Percentiles rank a stretch among this genome's conserved stretches.
phyloP scores from a whole-genome alignment of 37 sponge, comb jelly and placozoan species.

The Chondrilla cf. caribensis region DNA sequence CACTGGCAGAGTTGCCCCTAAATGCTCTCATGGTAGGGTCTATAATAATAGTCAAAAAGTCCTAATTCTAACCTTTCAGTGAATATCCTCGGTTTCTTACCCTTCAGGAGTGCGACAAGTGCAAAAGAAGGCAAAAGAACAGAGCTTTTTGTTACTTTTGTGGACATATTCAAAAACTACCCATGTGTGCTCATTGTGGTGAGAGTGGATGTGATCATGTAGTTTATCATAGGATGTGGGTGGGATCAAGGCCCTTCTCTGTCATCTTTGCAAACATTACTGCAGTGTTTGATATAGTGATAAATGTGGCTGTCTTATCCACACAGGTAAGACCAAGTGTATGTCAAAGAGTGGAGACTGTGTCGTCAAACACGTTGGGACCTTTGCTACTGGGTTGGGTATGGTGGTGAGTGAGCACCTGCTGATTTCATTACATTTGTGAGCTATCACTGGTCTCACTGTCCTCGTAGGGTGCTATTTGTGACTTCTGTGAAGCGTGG shows the following conservation, averaged over 20 bases:
- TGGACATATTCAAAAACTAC: conserved; percentile 73
- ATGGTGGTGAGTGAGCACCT: conserved; percentile 70
- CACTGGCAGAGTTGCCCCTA: conserved; percentile 66
- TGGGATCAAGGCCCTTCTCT: no score
- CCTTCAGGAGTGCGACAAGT: conserved; percentile 88
- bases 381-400: conserved; percentile 78
- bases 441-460: neutral
- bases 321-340: conserved; percentile 91
- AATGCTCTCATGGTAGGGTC: conserved; percentile 74
- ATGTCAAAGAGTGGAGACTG: conserved; percentile 95
- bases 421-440: neutral
- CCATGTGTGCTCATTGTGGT: conserved; percentile 94
- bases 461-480: conserved; percentile 89
- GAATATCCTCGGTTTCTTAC: no score
- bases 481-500: conserved; percentile 99
- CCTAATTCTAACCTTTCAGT: no score
- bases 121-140: conserved; percentile 92
- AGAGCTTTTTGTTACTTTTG: conserved; percentile 99
- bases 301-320: neutral
- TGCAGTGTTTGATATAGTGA: no score
- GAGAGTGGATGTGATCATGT: no score
- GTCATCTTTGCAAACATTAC: no score
- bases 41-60: no score
- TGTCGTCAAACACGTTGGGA: conserved; percentile 85
- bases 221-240: no score